Base-by-base conservation (phyloP, 2,888 invertebrate species). In the Graphium colonna region DNA sequence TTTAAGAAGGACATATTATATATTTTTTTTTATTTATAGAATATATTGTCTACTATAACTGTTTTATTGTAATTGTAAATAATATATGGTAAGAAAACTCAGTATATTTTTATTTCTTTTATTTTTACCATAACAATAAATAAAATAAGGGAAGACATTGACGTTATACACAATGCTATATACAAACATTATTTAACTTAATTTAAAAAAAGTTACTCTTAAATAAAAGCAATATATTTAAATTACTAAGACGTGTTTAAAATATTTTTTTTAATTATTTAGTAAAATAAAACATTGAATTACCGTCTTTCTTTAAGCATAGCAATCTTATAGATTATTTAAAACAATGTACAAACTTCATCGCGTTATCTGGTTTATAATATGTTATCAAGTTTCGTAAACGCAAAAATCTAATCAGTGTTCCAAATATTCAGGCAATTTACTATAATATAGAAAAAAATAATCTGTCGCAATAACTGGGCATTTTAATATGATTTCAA, bases 121-220 rank as follows among this genome's bases (percentile, higher is more conserved):
- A 51, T 51, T 52, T 42, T 17, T 12, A 41, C 33, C 12, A 12
- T 49, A 4, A 33, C 9, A 41, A 12, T 18, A 49, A n/a, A 47
- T 47, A 12, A 31, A 44, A 15, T 15, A 15, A 39, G 43, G 52
- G 52, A 53, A 53, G 52, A 53, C 52, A 31, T 52, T 16, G 48
- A 48, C 40, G 33, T 8, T 16, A 40, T 33, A 18, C 31, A 41
- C 33, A 49, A 49, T 2, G 28, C 16, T 31, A 49, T 36, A 31
- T 33, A 31, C 40, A 44, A n/a, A 48, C 18, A 51, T 9, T 31
- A 15, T 26, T 44, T 4, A 16, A 31, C 17, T 9, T 18, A 28
- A 41, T n/a, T 10, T 17, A 17, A 12, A 18, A 15, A 17, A 21
- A 21, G 5, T 36, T 33, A 46, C 3, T 8, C 18, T 10, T 21